Conservation (phyloP, 2,797 vertebrate genomes). For the Nothura maculosa region DNA sequence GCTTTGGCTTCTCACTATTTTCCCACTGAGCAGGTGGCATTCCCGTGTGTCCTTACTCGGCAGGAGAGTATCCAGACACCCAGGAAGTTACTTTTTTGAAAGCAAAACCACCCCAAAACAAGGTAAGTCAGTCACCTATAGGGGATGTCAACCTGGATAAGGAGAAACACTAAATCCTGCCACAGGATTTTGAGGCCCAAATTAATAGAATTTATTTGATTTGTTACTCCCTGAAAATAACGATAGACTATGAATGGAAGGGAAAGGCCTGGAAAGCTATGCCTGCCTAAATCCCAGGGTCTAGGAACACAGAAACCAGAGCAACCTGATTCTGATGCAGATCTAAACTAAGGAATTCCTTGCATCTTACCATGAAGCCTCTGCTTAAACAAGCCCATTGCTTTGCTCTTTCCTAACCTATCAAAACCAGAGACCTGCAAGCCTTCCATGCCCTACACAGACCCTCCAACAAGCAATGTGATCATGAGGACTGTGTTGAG, state of each 20-base stretch:
- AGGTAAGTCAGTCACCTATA: neutral
- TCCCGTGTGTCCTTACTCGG: neutral
- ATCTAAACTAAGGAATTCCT: neutral
- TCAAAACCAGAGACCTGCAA: neutral
- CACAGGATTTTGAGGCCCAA: neutral
- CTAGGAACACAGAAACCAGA: neutral
- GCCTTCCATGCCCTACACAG: neutral
- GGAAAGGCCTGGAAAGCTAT: neutral
- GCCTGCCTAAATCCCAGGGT: neutral
- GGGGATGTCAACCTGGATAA: too few species aligned
- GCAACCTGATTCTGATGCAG: neutral
- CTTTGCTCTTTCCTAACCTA: too few species aligned
- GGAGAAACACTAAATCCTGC: neutral
- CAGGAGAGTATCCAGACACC: neutral
- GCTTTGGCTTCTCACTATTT: neutral
- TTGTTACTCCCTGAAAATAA: neutral
- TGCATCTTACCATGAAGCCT: neutral
- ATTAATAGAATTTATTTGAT: neutral
- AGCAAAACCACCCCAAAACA: neutral
- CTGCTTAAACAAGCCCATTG: neutral
- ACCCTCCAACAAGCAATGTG: neutral
- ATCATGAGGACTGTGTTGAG: fast-evolving
- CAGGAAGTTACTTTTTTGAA: neutral
- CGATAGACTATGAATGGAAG: too few species aligned
- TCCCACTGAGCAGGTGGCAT: neutral